Evolutionary conservation across 2,113 vertebrate species (phyloP).

Genomic region (Aspiorhynchus laticeps): DNA sequence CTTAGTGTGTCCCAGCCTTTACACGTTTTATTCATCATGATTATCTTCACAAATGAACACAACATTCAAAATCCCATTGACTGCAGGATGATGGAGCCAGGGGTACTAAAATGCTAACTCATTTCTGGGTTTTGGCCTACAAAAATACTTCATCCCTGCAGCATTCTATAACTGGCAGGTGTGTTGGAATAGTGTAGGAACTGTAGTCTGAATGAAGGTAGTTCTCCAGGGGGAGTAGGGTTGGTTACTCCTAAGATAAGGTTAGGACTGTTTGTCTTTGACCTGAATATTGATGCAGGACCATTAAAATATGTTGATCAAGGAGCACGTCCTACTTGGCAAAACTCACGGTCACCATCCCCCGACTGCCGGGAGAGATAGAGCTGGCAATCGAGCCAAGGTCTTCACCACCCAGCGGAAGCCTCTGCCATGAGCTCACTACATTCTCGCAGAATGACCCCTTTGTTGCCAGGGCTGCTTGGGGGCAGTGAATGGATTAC

Average conservation of each 20-base stretch:
- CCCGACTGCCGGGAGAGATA: not conserved
- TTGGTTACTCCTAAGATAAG: not conserved
- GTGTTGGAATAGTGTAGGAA: not conserved
- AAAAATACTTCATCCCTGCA: too few relatives aligned
- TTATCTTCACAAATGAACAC: not conserved
- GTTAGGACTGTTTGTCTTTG: not conserved
- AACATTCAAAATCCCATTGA: not conserved
- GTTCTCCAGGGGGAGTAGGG: not conserved
- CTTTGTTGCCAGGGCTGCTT: constrained; percentile 65
- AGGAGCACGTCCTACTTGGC: constrained; percentile 11
- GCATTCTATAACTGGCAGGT: not conserved
- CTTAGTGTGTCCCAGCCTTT: too few relatives aligned
- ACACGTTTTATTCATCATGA: not conserved
- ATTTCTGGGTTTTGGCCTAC: not conserved
- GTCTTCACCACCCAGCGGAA: constrained; percentile 67
- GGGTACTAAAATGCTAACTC: not conserved
- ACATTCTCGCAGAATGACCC: constrained; percentile 68
- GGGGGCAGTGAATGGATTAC: constrained; percentile 64
- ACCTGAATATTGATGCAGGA: not conserved
- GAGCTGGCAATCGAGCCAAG: constrained; percentile 47
- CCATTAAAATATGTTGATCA: not conserved
- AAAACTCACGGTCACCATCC: not conserved
- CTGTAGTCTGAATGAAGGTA: not conserved
- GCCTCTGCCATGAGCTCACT: constrained; percentile 81
- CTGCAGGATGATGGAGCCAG: not conserved